phyloP scores from a whole-genome alignment of 2,797 vertebrate genomes.

The Phoeniculus purpureus region DNA sequence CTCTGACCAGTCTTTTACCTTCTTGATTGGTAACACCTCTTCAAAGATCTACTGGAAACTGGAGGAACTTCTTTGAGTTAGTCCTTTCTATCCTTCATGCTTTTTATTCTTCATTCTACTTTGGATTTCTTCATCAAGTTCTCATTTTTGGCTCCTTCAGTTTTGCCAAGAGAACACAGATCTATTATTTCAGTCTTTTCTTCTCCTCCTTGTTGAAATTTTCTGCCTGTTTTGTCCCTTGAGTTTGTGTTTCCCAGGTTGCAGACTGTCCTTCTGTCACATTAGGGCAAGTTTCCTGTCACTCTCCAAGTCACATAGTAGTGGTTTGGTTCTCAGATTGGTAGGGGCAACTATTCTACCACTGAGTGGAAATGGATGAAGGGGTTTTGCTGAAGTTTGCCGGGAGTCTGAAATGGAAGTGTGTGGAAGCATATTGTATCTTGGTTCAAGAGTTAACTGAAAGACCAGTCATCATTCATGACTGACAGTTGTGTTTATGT shows the following conservation, averaged over 20 bases:
- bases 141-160: not conserved
- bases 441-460: not conserved
- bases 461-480: not conserved
- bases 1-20: conserved; percentile 13
- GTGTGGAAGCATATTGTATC: not conserved
- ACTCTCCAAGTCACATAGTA: not conserved
- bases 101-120: not conserved
- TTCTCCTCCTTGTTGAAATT: not conserved
- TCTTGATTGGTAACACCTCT: not conserved
- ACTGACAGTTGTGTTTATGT: not conserved
- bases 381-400: not conserved
- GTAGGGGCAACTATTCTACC: not conserved
- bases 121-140: not conserved
- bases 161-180: not conserved
- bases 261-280: not conserved
- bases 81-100: not conserved
- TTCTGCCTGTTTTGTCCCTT: not conserved
- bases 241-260: not conserved
- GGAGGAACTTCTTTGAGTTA: not conserved
- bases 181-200: not conserved
- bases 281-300: not conserved
- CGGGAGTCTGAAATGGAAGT: not conserved
- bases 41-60: not conserved
- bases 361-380: not conserved
- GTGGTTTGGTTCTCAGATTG: not conserved